Base-by-base conservation (phyloP, 2,113 vertebrate species). In the Polypterus bichir region DNA sequence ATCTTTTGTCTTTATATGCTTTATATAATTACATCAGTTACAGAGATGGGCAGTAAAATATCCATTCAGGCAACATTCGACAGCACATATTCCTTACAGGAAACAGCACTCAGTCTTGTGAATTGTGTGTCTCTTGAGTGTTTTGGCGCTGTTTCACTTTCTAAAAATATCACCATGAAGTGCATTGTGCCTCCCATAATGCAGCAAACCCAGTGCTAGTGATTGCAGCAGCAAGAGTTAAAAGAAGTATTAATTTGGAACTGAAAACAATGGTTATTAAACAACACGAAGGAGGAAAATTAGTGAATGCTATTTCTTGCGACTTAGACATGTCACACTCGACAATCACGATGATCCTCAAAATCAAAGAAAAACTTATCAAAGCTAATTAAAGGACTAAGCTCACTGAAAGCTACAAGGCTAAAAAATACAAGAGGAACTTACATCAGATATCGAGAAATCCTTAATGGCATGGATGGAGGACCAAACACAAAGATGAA, bases 321-420 rank as follows among this genome's bases (percentile, higher is more conserved):
- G 48, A 66, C 3, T 45, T 63, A 9, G 47, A 48, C 45, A n/a
- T 66, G 46, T 44, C 65, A 4, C 46, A 47, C 54, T 66, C 61
- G 47, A 66, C 60, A 57, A 48, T 63, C 7, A 54, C n/a, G 8
- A 62, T 9, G 6, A 67, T 67, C 46, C 46, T 64, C 9, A 67
- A 64, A 9, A 47, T 63, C 44, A 64, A 52, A 11, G 44, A 58
- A 54, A 57, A n/a, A 45, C 52, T 58, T n/a, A 49, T 44, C 4
- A 48, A 67, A 56, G 45, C 11, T 10, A 52, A 60, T 27, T 7
- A 68, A 66, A 61, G 58, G 44, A 47, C 57, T 47, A 5, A 48
- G 59, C 11, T 9, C 63, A n/a, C 49, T 66, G 48, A 65, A 60
- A 60, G 8, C 52, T 4, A 68, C 53, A 47, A 55, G n/a, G 3